Percentiles rank a stretch among this genome's conserved stretches.
phyloP scores from a whole-genome alignment of 2,888 invertebrate species.

The Molanna angustata region DNA sequence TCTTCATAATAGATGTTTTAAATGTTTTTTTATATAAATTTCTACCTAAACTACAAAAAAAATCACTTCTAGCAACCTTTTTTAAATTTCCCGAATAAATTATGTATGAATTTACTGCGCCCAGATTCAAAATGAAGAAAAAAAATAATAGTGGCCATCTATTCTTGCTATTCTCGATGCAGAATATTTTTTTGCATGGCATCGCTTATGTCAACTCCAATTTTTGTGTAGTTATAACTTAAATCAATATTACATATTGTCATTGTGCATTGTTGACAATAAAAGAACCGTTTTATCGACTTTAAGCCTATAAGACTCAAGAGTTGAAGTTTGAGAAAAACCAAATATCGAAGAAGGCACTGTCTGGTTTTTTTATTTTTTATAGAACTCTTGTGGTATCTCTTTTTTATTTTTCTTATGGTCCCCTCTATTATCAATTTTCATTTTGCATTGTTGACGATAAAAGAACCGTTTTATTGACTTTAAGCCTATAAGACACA shows the following conservation, averaged over 20 bases:
- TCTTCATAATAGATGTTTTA: too few species aligned
- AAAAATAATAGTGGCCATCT: constrained; percentile 18
- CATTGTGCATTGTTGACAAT: constrained; percentile 2
- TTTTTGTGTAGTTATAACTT: constrained; percentile 11
- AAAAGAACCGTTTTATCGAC: not conserved
- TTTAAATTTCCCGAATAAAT: constrained; percentile 8
- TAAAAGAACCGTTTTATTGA: not conserved
- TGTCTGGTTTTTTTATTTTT: not conserved
- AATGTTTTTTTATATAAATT: too few species aligned
- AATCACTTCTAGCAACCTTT: too few species aligned
- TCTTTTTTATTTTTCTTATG: not conserved
- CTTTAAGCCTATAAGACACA: not conserved
- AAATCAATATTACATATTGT: constrained; percentile 2
- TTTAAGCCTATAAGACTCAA: not conserved
- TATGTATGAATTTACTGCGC: constrained; percentile 13
- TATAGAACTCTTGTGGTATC: not conserved
- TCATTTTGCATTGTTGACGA: too few species aligned
- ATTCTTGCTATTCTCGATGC: constrained; percentile 11
- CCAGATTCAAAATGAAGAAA: constrained; percentile 16
- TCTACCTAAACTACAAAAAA: too few species aligned
- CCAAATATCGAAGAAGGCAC: not conserved
- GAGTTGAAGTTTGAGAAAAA: not conserved
- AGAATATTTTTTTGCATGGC: constrained; percentile 15
- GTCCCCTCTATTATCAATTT: too few species aligned
- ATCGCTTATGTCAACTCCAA: constrained; percentile 9